Base-by-base conservation (phyloP, 2,113 vertebrate species). In the Orycteropus afer region DNA sequence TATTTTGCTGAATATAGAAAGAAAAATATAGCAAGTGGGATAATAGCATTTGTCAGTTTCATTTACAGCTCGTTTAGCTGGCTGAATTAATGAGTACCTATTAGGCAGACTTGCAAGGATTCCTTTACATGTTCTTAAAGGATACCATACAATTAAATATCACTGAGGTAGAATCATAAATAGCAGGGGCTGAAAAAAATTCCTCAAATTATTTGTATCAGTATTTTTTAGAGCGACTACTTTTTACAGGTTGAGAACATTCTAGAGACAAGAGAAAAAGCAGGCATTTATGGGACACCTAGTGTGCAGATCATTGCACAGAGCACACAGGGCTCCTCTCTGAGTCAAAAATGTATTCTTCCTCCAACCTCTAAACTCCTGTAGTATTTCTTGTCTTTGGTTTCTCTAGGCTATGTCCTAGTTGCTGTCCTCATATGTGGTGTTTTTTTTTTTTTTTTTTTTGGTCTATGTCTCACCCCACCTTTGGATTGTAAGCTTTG, bases 1-100 rank as follows among this genome's bases (percentile, higher is more conserved):
- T 93, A 97, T 97, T 98, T 95, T 95, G 82, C 94, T 94, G 96
- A 97, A 97, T 97, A 97, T 96, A 97, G 97, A 97, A 92, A 95
- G 85, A 88, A 93, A 93, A 88, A 96, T 95, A 95, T 57, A 95
- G 94, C 87, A 96, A 94, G 53, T 47, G 63, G 42, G 53, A 97
- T 92, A 97, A 98, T 95, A 97, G 59, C 93, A 94, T 96, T 98
- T 96, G 97, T 97, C 96, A 96, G 94, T 91, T 97, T 95, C 96
- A 82, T 97, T 97, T 98, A 93, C 88, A 96, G 96, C 90, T 96
- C 91, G 29, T 97, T 98, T 98, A 97, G 83, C 93, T 97, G 97
- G 95, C 95, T 98, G 98, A 97, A 98, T 98, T 98, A 97, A 97
- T 97, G 73, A 94, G 92, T 97, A 96, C 63, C 94, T 98, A 97